phyloP scores from a whole-genome alignment of 2,888 invertebrate genomes.

The Agapetus fuscipes region DNA sequence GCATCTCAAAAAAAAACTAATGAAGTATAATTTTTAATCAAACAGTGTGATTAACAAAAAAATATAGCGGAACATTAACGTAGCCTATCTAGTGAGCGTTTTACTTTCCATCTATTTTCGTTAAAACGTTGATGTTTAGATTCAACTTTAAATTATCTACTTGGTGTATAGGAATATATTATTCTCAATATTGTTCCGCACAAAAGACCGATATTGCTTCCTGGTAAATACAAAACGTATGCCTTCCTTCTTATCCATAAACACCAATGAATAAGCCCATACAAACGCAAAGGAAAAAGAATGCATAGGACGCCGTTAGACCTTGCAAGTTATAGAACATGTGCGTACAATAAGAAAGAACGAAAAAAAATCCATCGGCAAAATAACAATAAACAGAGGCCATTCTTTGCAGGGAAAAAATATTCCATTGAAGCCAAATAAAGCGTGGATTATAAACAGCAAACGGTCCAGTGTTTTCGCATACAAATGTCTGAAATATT shows the following conservation, averaged over 20 bases:
- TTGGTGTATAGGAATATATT: no score
- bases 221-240: slow-evolving; percentile 19
- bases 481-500: neutral
- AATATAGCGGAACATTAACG: no score
- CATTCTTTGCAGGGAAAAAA: slow-evolving; percentile 5
- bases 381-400: slow-evolving; percentile 16
- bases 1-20: no score
- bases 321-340: slow-evolving; percentile 1
- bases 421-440: slow-evolving; percentile 1
- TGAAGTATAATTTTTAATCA: no score
- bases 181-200: neutral
- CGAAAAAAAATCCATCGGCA: slow-evolving; percentile 7
- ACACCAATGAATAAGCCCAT: slow-evolving; percentile 11
- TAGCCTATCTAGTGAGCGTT: no score
- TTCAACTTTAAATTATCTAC: no score
- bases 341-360: no score
- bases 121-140: no score
- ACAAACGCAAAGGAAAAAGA: slow-evolving; percentile 8
- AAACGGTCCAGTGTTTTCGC: slow-evolving; percentile 2
- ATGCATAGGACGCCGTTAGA: slow-evolving; percentile 4
- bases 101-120: no score
- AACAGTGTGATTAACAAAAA: no score
- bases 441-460: slow-evolving; percentile 1
- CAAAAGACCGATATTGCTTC: slow-evolving; percentile 18
- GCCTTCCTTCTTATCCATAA: slow-evolving; percentile 14